Evolutionary conservation across 64 coral and sea anemone species (phyloP), one percentile per base, ranked within the genome.

Genomic region (Dendronephthya gigantea): DNA sequence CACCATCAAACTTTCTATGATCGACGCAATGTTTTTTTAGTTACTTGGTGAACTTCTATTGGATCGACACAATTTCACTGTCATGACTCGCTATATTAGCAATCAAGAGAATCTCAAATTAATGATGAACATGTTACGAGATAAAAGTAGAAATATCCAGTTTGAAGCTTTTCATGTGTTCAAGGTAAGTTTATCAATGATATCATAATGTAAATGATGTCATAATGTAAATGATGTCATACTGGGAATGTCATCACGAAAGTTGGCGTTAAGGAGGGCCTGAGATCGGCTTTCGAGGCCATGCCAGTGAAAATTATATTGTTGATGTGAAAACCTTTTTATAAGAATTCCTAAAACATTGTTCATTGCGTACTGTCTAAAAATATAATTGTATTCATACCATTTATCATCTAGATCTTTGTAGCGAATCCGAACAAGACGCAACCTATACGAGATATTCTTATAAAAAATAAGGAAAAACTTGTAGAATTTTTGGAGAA

Each of bases 101-200:
- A 93, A 98, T 55, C 92, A 92, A 5, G 95, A 93, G 74, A 98
- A 98, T 82, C 87, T 98, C 33, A 98, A 98, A 40, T 90, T 93
- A 33, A 98, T 98, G 95, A 98, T 98, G 95, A 93, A 98, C 31
- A 83, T 98, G 90, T 84, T 98, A 8, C 85, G 92, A 66, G 95
- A 98, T 85, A 98, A 98, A 83, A 98, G 95, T 35, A 98, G 95
- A 50, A 98, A 98, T 56, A 98, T 98, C 39, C 95, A 98, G 55
- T 98, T 98, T 92, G 95, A 98, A 86, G 95, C 95, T 74, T 98
- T 98, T 49, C 95, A 98, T 88, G 95, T 98, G 14, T 98, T 98
- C 83, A 98, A 98, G 92, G 95, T 98, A 6, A 92, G 84, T 79
- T 13, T 4, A 58, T 22, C 6, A 58, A 58, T 45, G 41, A 6